Conservation (phyloP, 2,113 vertebrate genomes). For the Choloepus hoffmanni region DNA sequence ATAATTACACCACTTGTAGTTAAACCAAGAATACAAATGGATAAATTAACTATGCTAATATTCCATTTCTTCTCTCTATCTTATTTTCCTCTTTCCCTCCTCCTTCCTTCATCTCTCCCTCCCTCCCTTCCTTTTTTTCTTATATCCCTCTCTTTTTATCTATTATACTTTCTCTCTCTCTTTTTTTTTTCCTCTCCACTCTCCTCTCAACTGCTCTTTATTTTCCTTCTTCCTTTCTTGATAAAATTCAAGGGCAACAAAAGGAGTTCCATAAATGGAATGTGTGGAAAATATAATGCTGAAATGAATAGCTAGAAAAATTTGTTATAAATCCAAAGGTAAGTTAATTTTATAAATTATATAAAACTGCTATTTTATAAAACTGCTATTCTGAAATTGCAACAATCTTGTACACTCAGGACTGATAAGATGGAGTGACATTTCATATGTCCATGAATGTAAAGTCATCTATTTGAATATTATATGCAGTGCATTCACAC, state of each 20-base stretch:
- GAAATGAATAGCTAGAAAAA: slow-evolving; percentile 72
- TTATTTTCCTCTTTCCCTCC: background rate
- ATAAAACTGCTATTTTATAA: slow-evolving; percentile 62
- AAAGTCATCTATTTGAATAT: slow-evolving; percentile 79
- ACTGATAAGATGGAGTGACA: slow-evolving; percentile 74
- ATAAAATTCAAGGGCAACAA: slow-evolving; percentile 70
- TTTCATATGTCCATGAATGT: slow-evolving; percentile 79
- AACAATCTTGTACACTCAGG: slow-evolving; percentile 80
- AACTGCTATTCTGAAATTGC: slow-evolving; percentile 62
- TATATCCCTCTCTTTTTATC: background rate
- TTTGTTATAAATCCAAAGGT: slow-evolving; percentile 50
- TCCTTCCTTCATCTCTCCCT: no score
- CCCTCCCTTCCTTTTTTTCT: background rate
- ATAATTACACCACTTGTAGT: slow-evolving; percentile 72
- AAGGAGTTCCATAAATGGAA: slow-evolving; percentile 71
- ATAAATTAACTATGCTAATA: slow-evolving; percentile 34
- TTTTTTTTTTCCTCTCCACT: background rate
- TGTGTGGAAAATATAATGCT: slow-evolving; percentile 53
- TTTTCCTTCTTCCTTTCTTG: slow-evolving; percentile 38
- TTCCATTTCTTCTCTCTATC: background rate
- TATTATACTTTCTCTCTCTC: background rate
- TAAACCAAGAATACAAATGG: slow-evolving; percentile 63
- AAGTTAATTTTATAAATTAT: slow-evolving; percentile 68
- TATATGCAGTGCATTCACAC: slow-evolving; percentile 77
- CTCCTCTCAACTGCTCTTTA: background rate